phyloP scores from a whole-genome alignment of 2,888 invertebrate genomes.

The Timandra comae region DNA sequence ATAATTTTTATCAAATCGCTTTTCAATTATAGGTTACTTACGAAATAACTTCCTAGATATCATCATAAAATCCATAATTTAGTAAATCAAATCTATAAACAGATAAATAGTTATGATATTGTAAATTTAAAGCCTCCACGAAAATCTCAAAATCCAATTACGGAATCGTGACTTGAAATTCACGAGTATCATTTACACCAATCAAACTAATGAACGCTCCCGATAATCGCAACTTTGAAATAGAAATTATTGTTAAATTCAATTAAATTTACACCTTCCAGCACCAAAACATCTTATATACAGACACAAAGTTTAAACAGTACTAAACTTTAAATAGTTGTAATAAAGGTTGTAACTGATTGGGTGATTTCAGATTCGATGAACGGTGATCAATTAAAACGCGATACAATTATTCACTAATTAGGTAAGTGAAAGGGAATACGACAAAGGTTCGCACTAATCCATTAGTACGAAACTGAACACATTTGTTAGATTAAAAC shows the following conservation, averaged over 20 bases:
- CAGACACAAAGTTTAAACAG: too few relatives aligned
- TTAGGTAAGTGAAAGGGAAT: conserved; percentile 10
- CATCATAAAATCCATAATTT: too few relatives aligned
- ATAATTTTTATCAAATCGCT: too few relatives aligned
- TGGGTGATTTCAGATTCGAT: too few relatives aligned
- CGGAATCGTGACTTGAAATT: conserved; percentile 16
- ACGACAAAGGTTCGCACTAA: conserved; percentile 14
- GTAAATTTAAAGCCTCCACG: neutral
- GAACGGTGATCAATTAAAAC: conserved; percentile 8
- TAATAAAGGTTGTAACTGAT: too few relatives aligned
- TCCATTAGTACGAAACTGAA: conserved; percentile 19
- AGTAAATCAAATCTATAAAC: too few relatives aligned
- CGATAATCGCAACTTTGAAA: conserved; percentile 18
- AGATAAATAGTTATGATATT: too few relatives aligned
- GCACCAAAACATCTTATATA: neutral
- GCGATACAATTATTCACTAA: conserved; percentile 13
- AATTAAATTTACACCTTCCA: conserved; percentile 11
- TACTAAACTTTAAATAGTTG: too few relatives aligned
- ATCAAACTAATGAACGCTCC: conserved; percentile 22
- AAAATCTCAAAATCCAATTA: conserved; percentile 10
- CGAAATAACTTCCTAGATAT: too few relatives aligned
- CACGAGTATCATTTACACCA: conserved; percentile 18
- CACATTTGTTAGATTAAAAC: conserved; percentile 15
- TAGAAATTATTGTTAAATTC: conserved; percentile 20
- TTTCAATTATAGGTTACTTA: too few relatives aligned